Base-by-base conservation (phyloP, 53 echinoderm and acorn worm species). In the Temnopleurus reevesii region DNA sequence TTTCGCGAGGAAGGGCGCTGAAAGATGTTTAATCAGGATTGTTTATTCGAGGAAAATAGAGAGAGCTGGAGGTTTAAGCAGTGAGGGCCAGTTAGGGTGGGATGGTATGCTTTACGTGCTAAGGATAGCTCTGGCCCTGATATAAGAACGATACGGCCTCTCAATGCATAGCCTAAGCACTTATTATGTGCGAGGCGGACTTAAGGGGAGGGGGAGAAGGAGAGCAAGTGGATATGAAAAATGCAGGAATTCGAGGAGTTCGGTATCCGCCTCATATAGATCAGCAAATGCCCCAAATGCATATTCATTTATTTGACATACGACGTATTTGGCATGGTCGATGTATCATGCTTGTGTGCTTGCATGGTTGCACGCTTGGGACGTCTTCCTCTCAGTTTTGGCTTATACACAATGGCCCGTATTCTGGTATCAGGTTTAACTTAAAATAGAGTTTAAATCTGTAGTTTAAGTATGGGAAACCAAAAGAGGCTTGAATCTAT, bases 1-100 rank as follows among this genome's bases (percentile, higher is more conserved):
- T 85, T 60, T 85, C 86, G 36, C 25, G 86, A 61, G 53, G 86
- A 59, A 45, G 60, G 86, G 61, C 86, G 86, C 59, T 85, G 86
- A 85, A 85, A 85, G 59, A 85, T 85, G 61, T 85, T 85, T 85
- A 85, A 85, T 85, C 86, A 85, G 86, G 86, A 59, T 49, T 85
- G 86, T 85, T 85, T 85, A 85, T 60, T 85, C 86, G 53, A 29
- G 61, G 59, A 85, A 59, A 85, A 85, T 59, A 85, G 44, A 45
- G 61, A 31, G 79, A 46, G 79, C 79, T 47, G 71, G 71, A 71
- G 71, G 71, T 38, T 71, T 41, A 41, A 41, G n/a, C 71, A 21
- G 43, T n/a, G 41, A 71, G 71, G 71, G 71, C 71, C 71, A 19
- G 71, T 38, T 41, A 38, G 71, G 71, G 71, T 38, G 19, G 43